A percentile compares a stretch with the other conserved stretches of the same genome.
phyloP scores from a whole-genome alignment of 1,140 invertebrate genomes.

The Drosophila trapezifrons region DNA sequence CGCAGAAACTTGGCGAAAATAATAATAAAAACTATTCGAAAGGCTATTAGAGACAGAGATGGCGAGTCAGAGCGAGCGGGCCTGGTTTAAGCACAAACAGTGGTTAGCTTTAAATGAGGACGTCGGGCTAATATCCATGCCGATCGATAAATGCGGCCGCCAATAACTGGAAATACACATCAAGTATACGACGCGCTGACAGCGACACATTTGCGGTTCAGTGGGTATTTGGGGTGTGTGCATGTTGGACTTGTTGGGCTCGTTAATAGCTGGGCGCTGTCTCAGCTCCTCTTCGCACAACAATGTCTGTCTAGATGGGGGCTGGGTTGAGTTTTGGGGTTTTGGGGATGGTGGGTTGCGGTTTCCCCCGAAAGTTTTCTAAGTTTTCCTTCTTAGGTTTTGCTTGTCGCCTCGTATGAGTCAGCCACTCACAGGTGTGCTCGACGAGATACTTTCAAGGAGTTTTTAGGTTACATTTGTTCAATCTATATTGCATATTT shows the following conservation, averaged over 20 bases:
- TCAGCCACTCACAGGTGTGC: slow-evolving; percentile 11
- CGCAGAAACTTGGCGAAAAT: slow-evolving; percentile 47
- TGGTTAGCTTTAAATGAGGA: slow-evolving; percentile 68
- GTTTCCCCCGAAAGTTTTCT: slow-evolving; percentile 16
- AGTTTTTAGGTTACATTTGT: background rate
- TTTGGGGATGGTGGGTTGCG: slow-evolving; percentile 7
- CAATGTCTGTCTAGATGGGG: slow-evolving; percentile 30
- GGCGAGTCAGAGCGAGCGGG: slow-evolving; percentile 12
- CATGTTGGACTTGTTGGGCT: slow-evolving; percentile 21
- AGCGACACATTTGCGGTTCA: slow-evolving; percentile 66
- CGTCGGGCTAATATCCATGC: slow-evolving; percentile 76
- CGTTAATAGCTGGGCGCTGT: slow-evolving; percentile 31
- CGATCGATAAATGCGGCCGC: slow-evolving; percentile 74
- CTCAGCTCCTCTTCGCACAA: slow-evolving; percentile 25
- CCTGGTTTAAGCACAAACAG: slow-evolving; percentile 19
- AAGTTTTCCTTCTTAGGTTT: background rate
- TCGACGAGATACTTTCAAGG: background rate
- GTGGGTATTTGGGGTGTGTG: slow-evolving; percentile 66
- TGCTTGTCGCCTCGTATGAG: slow-evolving; percentile 11
- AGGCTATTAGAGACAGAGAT: slow-evolving; percentile 47
- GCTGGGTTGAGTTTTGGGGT: slow-evolving; percentile 4
- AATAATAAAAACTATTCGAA: slow-evolving; percentile 52
- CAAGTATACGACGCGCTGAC: slow-evolving; percentile 75
- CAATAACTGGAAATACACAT: slow-evolving; percentile 77
- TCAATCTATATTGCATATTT: background rate